Evolutionary conservation across 2,797 vertebrate genomes (phyloP), one percentile per base, ranked within the genome.

Genomic region (Ctenopoma kingsleyae): DNA sequence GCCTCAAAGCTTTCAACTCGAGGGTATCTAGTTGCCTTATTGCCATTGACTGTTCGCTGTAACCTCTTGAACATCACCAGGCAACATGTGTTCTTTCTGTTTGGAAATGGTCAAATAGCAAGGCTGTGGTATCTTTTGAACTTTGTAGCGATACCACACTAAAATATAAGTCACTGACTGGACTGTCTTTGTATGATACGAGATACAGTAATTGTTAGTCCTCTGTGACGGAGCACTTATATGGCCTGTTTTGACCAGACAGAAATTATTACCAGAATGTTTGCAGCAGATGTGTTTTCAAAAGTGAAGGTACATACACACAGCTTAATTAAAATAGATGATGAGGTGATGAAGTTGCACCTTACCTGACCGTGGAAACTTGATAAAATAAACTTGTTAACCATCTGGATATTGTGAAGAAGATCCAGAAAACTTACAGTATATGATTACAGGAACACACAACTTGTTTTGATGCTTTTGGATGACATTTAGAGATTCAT

Each of bases 1-100:
- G 80, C 60, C 73, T 82, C 38, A 60, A 27, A 71, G 70, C 72
- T 61, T 67, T 56, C 27, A 2, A 84, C 80, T 75, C 67, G 51
- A 54, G 67, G 71, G 80, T 89, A 82, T 91, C 82, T 85, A 41
- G 82, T 88, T 88, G 83, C 89, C 19, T 2, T 43, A 51, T 71
- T 78, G 65, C 75, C 54, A 43, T 2, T 43, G 64, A 83, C 62
- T 53, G 54, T 64, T 79, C 47, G 1, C 54, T 15, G 40, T 19
- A 75, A 61, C 43, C 71, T 57, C 77, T 76, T 71, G 56, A 87
- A 50, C 12, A 36, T 47, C 6, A 46, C 25, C 30, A 63, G 57
- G 51, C 66, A 66, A 61, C 76, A 63, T 76, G 69, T 71, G 55
- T 68, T 63, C 32, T 66, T 50, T 72, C 65, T 66, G 32, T 75